These are phyloP conservation scores for Epirrhoe alternata DNA, from an alignment of 2,888 invertebrate species.

Conservation along the genomic window DNA sequence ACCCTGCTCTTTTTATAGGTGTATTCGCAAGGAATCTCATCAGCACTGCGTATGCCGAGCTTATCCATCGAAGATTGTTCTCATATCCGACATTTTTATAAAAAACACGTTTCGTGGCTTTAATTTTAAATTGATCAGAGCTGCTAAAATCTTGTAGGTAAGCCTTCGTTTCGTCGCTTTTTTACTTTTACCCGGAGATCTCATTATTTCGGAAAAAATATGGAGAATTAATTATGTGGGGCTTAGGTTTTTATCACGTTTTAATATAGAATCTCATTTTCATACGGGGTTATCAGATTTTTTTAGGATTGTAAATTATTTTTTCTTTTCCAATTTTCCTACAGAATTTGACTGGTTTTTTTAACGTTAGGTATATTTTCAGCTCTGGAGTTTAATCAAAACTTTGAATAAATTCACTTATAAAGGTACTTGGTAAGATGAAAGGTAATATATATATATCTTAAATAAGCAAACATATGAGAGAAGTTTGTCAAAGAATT, in stretches of 20 bases:
- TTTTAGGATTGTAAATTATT: conserved; percentile 33
- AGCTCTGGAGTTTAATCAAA: neutral
- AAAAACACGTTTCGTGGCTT: conserved; percentile 86
- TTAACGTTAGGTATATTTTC: neutral
- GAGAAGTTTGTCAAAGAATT: conserved; percentile 50
- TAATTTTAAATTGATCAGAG: conserved; percentile 85
- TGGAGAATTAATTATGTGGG: conserved; percentile 75
- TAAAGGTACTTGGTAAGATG: neutral
- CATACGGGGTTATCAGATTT: conserved; percentile 34
- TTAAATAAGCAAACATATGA: conserved; percentile 41
- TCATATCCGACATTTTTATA: conserved; percentile 82
- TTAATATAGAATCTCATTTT: conserved; percentile 31
- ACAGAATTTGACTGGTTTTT: neutral
- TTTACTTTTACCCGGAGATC: conserved; percentile 61
- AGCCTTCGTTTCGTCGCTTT: conserved; percentile 76
- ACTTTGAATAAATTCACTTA: neutral
- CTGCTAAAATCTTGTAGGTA: conserved; percentile 76
- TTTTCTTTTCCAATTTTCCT: conserved; percentile 10
- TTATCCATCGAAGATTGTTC: conserved; percentile 82
- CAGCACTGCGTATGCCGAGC: conserved; percentile 61
- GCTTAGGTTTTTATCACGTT: conserved; percentile 52
- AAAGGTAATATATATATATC: neutral
- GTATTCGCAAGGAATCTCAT: conserved; percentile 55
- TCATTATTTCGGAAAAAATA: conserved; percentile 73
- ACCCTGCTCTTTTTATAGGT: conserved; percentile 47